Evolutionary conservation across 53 echinoderm and acorn worm genomes (phyloP).

Genomic region (Mesocentrotus franciscanus): DNA sequence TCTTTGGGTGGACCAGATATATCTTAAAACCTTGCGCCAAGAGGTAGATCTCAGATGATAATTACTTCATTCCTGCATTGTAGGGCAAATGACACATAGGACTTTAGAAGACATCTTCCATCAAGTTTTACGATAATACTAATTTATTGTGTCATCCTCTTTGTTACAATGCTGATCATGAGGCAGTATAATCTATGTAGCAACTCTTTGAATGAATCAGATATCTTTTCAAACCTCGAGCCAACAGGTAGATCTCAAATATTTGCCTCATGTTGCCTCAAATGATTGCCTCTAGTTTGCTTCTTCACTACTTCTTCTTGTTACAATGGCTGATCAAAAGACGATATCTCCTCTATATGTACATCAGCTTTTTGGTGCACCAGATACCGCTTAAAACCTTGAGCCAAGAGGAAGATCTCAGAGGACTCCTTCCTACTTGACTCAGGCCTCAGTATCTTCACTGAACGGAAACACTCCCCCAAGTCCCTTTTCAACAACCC

Average conservation of each 20-base stretch:
- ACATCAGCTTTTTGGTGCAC: slow-evolving; percentile 50
- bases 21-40: slow-evolving; percentile 80
- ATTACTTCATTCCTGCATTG: slow-evolving; percentile 82
- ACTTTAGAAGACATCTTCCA: too few species aligned
- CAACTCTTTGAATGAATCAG: too few species aligned
- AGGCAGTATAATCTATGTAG: too few species aligned
- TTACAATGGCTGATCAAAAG: not conserved
- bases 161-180: not conserved
- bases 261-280: too few species aligned
- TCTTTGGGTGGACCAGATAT: too few species aligned
- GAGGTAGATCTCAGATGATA: slow-evolving; percentile 77
- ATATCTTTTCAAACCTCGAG: too few species aligned
- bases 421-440: slow-evolving; percentile 91
- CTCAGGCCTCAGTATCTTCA: slow-evolving; percentile 82
- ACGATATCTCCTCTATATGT: not conserved
- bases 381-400: slow-evolving; percentile 81
- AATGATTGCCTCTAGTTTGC: too few species aligned
- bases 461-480: slow-evolving; percentile 63
- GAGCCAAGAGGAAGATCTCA: slow-evolving; percentile 82
- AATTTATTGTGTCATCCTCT: not conserved
- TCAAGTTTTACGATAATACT: too few species aligned
- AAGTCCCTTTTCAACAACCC: slow-evolving; percentile 74
- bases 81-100: too few species aligned
- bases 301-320: too few species aligned
- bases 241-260: too few species aligned